Conservation (phyloP, 2,113 vertebrate species). For the Polypterus bichir region DNA sequence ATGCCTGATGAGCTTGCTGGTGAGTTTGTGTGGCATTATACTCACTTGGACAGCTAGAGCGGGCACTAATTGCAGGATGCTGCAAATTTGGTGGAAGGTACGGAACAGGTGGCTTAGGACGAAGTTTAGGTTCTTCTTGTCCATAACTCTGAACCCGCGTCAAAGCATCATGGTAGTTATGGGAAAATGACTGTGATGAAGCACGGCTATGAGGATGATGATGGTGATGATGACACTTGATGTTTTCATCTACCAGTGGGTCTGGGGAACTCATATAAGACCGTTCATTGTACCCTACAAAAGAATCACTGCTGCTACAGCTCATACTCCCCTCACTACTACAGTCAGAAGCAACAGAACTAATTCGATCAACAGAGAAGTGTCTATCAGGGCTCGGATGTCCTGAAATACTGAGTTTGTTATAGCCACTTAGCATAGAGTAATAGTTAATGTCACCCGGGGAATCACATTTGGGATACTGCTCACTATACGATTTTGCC, state of each 20-base stretch:
- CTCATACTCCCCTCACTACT: conserved; percentile 85
- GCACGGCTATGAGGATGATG: conserved; percentile 54
- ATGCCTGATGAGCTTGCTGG: conserved; percentile 38
- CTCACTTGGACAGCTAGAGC: conserved; percentile 77
- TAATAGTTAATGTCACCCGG: conserved; percentile 81
- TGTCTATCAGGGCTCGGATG: conserved; percentile 70
- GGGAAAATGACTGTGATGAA: conserved; percentile 45
- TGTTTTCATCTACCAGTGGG: conserved; percentile 59
- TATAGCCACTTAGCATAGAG: conserved; percentile 72
- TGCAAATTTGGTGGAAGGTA: conserved; percentile 69
- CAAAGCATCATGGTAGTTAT: conserved; percentile 61
- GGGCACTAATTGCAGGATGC: conserved; percentile 53
- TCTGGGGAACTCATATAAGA: conserved; percentile 72
- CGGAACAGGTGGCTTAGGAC: conserved; percentile 61
- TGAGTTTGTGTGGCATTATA: conserved; percentile 55
- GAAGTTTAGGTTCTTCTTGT: conserved; percentile 67
- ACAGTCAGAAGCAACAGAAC: conserved; percentile 79
- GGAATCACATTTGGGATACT: conserved; percentile 86
- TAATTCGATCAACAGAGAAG: conserved; percentile 68
- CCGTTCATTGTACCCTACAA: conserved; percentile 61
- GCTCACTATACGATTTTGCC: conserved; percentile 57
- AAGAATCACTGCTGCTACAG: conserved; percentile 79
- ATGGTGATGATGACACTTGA: conserved; percentile 63
- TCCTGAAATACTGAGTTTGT: conserved; percentile 63
- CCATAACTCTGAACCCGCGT: conserved; percentile 61